Conservation (phyloP, 2,113 vertebrate species). For the Chitala chitala region DNA sequence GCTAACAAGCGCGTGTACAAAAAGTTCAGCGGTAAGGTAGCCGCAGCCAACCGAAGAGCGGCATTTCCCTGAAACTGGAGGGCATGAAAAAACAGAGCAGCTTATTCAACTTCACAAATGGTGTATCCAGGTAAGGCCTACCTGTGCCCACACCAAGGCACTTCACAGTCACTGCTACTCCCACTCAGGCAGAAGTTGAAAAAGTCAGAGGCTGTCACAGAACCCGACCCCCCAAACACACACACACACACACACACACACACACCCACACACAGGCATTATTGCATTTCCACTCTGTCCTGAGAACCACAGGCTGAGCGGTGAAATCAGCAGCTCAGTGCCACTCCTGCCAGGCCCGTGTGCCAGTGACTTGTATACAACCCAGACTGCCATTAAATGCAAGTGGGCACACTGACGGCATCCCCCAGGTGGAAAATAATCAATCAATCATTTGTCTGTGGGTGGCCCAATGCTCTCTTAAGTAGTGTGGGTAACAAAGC, state of each 20-base stretch:
- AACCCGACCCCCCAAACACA: too few relatives aligned
- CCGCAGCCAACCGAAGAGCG: not conserved
- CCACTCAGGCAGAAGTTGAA: too few relatives aligned
- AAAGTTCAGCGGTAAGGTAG: slow-evolving; percentile 14
- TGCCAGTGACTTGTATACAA: not conserved
- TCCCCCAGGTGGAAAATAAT: slow-evolving; percentile 13
- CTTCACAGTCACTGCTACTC: too few relatives aligned
- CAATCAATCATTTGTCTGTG: slow-evolving; percentile 2
- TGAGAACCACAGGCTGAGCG: too few relatives aligned
- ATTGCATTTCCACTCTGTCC: too few relatives aligned
- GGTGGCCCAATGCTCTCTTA: not conserved
- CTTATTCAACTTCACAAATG: not conserved
- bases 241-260: too few relatives aligned
- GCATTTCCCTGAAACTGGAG: not conserved
- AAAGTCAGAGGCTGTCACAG: too few relatives aligned
- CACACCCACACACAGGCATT: too few relatives aligned
- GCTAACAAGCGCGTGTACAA: slow-evolving; percentile 19
- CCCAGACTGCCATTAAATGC: not conserved
- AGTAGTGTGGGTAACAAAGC: not conserved
- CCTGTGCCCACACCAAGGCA: not conserved
- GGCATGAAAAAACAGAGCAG: not conserved
- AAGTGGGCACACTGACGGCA: not conserved
- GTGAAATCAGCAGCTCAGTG: too few relatives aligned
- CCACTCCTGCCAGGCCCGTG: not conserved
- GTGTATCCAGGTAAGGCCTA: too few relatives aligned